Base-by-base conservation (phyloP, 2,113 vertebrate genomes). In the Eulacestoma nigropectus region DNA sequence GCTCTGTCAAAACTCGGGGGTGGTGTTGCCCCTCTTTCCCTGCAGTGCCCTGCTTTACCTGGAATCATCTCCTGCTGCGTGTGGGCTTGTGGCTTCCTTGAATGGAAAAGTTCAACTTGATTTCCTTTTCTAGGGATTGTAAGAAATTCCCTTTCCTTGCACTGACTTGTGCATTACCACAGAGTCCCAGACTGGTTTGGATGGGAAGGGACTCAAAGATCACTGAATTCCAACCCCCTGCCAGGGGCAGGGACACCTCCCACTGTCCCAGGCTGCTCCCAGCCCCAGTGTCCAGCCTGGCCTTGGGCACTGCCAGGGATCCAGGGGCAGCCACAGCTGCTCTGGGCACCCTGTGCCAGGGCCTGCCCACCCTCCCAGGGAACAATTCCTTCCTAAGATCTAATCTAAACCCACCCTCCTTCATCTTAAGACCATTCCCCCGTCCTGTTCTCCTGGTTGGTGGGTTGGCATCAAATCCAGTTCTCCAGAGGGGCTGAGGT, bases 261-360 rank as follows among this genome's bases (percentile, higher is more conserved):
- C 33, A 30, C 9, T 25, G 0, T 33, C 23, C 13, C 60, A 6
- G 37, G 18, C 0, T 29, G 37, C 15, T 89, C 60, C 35, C 4
- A 63, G 35, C 41, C 25, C 49, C 0, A 0, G 39, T 39, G 39
- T 79, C 17, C 59, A 65, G 0, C 12, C 44, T 65, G 44, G 16
- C 27, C 59, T 50, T 9, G 19, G 27, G 0, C 50, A 57, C 32
- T 81, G 0, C 44, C 52, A 81, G 76, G 37, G 22, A 73, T 73
- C 35, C 70, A 57, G 68, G 13, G 59, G 27, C 18, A 65, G 50
- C 37, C 76, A 12, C 42, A 80, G 76, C 76, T 80, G 0, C 50
- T 50, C 27, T 57, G 59, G n/a, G 13, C 41, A 63, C 3, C 25
- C 49, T 56, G 30, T 72, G 57, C 65, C 85, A 88, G 57, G 59